Conservation (phyloP, 2,888 invertebrate species). For the Eudemis profundana region DNA sequence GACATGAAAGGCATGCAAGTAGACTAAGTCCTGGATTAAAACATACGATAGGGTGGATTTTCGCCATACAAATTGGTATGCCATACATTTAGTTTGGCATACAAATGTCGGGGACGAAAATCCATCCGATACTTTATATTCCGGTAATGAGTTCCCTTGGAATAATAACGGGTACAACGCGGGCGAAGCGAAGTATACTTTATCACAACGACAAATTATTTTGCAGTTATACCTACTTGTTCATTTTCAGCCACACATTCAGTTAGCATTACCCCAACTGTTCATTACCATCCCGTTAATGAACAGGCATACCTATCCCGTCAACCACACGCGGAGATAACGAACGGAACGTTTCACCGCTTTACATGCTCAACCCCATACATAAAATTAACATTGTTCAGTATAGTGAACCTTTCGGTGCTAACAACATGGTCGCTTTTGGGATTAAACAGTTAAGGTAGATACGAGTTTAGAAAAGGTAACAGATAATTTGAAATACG, state of each 20-base stretch:
- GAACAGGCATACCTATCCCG: not conserved
- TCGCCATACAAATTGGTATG: too few relatives aligned
- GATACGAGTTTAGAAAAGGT: slow-evolving; percentile 5
- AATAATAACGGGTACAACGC: too few relatives aligned
- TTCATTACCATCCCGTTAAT: not conserved
- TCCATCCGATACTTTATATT: too few relatives aligned
- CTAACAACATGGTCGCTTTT: not conserved
- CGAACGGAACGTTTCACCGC: not conserved
- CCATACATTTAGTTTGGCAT: too few relatives aligned
- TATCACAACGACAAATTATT: not conserved
- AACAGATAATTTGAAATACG: slow-evolving; percentile 18
- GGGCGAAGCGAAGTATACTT: not conserved
- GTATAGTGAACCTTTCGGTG: not conserved
- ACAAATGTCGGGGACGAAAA: too few relatives aligned
- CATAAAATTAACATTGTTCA: not conserved
- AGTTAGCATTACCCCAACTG: not conserved
- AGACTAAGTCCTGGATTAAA: too few relatives aligned
- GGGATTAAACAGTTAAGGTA: not conserved
- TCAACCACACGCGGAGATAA: slow-evolving; percentile 14
- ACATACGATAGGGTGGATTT: too few relatives aligned
- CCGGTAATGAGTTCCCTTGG: too few relatives aligned
- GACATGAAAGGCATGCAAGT: too few relatives aligned
- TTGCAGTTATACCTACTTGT: too few relatives aligned
- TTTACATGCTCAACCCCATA: not conserved
- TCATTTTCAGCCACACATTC: not conserved